Conservation (phyloP, 2,888 invertebrate species). For the Synergus japonicus region DNA sequence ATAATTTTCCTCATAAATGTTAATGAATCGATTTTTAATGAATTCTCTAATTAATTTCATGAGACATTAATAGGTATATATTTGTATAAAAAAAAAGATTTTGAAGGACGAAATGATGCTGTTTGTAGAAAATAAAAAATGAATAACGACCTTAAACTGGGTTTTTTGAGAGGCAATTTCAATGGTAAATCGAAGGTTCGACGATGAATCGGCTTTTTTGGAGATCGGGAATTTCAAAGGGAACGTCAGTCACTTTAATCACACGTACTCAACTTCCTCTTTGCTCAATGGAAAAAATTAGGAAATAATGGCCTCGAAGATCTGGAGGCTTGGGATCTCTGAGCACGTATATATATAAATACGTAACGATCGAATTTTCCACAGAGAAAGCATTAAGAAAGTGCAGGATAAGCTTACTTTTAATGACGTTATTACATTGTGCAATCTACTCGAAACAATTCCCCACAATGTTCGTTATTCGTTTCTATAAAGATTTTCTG, state of each 20-base stretch:
- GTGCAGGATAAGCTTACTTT: neutral
- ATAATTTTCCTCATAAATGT: neutral
- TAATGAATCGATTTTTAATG: neutral
- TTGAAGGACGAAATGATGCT: neutral
- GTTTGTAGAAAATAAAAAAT: neutral
- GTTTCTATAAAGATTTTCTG: neutral
- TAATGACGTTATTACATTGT: neutral
- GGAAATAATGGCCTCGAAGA: neutral
- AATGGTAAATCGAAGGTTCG: conserved; percentile 29
- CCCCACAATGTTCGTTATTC: conserved; percentile 2
- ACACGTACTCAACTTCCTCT: neutral
- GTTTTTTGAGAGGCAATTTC: conserved; percentile 12
- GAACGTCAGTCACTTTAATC: neutral
- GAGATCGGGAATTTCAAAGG: neutral
- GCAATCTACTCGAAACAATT: conserved; percentile 30
- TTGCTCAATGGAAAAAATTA: neutral
- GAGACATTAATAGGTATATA: neutral
- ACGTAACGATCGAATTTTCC: neutral
- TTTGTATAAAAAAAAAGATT: neutral
- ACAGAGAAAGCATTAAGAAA: neutral
- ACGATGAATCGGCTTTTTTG: conserved; percentile 8
- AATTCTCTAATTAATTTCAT: neutral
- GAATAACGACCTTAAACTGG: conserved; percentile 6
- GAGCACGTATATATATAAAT: neutral
- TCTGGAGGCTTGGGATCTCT: neutral